Evolutionary conservation across 2,113 vertebrate species (phyloP).

Genomic region (Eonycteris spelaea): DNA sequence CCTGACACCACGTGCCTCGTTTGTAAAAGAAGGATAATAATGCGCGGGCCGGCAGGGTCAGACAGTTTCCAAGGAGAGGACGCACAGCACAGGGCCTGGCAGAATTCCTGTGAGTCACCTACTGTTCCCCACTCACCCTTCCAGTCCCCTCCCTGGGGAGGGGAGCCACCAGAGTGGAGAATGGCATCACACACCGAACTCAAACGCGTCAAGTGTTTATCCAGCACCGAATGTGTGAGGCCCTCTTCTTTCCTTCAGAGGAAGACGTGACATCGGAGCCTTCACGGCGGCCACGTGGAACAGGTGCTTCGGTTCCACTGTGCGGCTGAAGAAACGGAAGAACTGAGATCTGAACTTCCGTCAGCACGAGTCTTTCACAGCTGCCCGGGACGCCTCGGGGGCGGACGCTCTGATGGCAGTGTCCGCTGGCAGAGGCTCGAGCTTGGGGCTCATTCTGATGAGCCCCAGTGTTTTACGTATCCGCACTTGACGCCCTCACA

Average conservation of each 20-base stretch:
- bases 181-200: neutral
- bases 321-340: neutral
- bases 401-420: neutral
- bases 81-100: neutral
- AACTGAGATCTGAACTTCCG: fast-evolving
- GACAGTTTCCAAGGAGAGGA: neutral
- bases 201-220: neutral
- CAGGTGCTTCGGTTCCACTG: fast-evolving
- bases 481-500: fast-evolving
- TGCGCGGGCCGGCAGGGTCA: neutral
- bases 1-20: neutral
- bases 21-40: neutral
- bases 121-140: fast-evolving
- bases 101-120: neutral
- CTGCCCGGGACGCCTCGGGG: neutral
- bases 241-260: no score
- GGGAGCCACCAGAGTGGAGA: neutral
- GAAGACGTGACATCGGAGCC: no score
- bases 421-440: neutral
- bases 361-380: neutral
- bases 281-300: neutral
- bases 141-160: neutral
- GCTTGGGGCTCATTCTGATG: neutral
- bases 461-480: neutral
- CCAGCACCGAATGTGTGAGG: neutral